These are phyloP conservation scores for Torymus tubicola DNA, from an alignment of 2,888 invertebrate species.

Conservation along the genomic window DNA sequence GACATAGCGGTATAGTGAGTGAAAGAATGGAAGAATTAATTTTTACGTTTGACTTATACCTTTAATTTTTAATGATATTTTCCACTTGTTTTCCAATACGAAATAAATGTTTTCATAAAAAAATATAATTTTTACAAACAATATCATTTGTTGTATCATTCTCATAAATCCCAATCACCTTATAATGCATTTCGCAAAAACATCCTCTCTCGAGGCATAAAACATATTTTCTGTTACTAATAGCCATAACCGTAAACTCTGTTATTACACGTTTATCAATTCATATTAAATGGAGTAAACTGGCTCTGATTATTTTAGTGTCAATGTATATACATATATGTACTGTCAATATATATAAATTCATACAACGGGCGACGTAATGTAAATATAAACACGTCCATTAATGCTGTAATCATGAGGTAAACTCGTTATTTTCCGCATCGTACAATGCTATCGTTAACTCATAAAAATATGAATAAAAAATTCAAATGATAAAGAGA, in stretches of 20 bases:
- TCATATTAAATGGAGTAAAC: slow-evolving; percentile 65
- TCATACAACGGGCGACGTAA: slow-evolving; percentile 41
- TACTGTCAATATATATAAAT: slow-evolving; percentile 27
- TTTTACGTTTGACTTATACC: slow-evolving; percentile 3
- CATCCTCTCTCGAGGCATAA: background rate
- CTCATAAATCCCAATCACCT: background rate
- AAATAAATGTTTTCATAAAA: slow-evolving; percentile 54
- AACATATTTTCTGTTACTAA: background rate
- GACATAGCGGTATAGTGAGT: background rate
- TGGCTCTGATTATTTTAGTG: slow-evolving; percentile 75
- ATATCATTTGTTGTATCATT: slow-evolving; percentile 16
- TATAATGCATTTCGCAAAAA: background rate
- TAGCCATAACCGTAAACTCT: background rate
- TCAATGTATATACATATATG: slow-evolving; percentile 57
- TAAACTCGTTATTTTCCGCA: slow-evolving; percentile 10
- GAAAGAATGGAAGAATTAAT: slow-evolving; percentile 19
- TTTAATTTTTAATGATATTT: slow-evolving; percentile 21
- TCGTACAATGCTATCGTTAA: background rate
- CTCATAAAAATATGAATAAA: slow-evolving; percentile 3
- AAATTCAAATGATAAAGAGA: background rate
- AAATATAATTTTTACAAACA: slow-evolving; percentile 46
- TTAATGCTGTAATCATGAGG: slow-evolving; percentile 2
- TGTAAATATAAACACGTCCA: slow-evolving; percentile 54
- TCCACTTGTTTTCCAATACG: slow-evolving; percentile 41
- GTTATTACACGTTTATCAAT: slow-evolving; percentile 5